phyloP scores from a whole-genome alignment of 2,113 vertebrate species.

The Micromys minutus region DNA sequence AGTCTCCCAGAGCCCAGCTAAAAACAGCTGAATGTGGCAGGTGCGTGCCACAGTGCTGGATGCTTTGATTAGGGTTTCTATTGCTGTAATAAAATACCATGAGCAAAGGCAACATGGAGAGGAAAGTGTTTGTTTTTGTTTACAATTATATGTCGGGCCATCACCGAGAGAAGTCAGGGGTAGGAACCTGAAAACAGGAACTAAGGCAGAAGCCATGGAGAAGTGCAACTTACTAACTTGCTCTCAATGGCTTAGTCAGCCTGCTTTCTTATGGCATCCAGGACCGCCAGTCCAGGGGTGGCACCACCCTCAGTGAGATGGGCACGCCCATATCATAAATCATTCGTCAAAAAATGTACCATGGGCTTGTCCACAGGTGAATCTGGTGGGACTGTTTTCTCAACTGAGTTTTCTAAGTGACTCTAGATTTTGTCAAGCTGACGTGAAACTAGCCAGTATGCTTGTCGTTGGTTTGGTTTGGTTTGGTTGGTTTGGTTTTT shows the following conservation, averaged over 20 bases:
- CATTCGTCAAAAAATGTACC: background rate
- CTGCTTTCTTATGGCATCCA: background rate
- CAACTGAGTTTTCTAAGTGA: too few species aligned
- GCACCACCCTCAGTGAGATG: background rate
- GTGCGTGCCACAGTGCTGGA: background rate
- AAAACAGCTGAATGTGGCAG: background rate
- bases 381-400: too few species aligned
- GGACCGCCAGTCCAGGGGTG: background rate
- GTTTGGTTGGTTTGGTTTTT: too few species aligned
- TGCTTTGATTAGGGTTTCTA: background rate
- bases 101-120: background rate
- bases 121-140: background rate
- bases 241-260: background rate
- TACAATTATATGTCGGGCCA: background rate
- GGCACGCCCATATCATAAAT: background rate
- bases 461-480: too few species aligned
- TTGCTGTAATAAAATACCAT: background rate
- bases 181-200: background rate
- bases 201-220: background rate
- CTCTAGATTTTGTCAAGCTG: too few species aligned
- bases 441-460: too few species aligned
- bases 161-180: background rate
- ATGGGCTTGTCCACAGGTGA: too few species aligned
- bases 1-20: background rate
- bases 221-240: background rate